Evolutionary conservation across 2,113 vertebrate genomes (phyloP), one percentile per base, ranked within the genome.

Genomic region (Heliornis fulica): DNA sequence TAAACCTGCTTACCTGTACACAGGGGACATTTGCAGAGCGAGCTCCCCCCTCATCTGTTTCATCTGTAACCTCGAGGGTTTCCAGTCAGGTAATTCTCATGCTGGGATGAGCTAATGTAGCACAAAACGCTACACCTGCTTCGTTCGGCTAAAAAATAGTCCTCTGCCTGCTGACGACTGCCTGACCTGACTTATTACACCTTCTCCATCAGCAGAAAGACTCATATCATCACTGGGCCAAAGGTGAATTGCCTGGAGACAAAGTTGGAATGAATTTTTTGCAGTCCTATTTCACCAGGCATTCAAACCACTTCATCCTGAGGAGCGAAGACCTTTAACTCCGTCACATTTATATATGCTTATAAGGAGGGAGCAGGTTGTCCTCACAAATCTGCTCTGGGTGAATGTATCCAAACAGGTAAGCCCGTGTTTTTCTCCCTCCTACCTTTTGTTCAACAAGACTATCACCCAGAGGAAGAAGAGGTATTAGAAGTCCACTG

Each of bases 241-340:
- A 99, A 99, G 99, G 98, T 99, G 98, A 99, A 98, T 98, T 98
- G 98, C 98, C 98, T 98, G 98, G 98, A 99, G 98, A 99, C 98
- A 98, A 98, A 98, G 98, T 98, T 97, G 98, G 98, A 99, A 99
- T 98, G 98, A 99, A 98, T 99, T 99, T 99, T 99, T 99, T 99
- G 98, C 98, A 97, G 98, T 98, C 98, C 98, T 98, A 99, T 99
- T 98, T 98, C 96, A 94, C 98, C 97, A 99, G 98, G 97, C 98
- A 98, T 98, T 99, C 98, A 98, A 98, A 98, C 97, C 97, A 97
- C 98, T 99, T 99, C 98, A 98, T 99, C 98, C 98, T 97, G 97
- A 97, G 98, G 98, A 99, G 98, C 87, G 74, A 98, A 98, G 98
- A 98, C 98, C 98, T 99, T 99, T 98, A 98, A 98, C 98, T 98